phyloP scores from a whole-genome alignment of 2,888 invertebrate species.

The Andrena minutula region DNA sequence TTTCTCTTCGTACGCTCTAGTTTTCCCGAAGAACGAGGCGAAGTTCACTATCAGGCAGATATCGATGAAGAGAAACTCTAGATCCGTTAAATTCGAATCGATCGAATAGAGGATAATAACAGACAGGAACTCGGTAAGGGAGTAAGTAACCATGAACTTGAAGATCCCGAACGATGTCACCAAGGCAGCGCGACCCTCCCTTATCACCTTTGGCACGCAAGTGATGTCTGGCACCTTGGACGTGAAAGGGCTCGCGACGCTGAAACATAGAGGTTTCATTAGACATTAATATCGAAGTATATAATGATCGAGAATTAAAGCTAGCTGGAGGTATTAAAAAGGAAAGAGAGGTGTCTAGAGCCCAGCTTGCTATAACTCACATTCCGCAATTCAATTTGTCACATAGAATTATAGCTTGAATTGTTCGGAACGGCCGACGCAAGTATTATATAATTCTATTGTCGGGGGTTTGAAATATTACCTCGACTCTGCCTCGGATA shows the following conservation, averaged over 20 bases:
- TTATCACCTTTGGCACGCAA: conserved; percentile 92
- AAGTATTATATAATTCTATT: neutral
- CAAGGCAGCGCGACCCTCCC: conserved; percentile 94
- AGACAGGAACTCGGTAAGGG: conserved; percentile 94
- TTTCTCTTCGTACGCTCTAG: conserved; percentile 85
- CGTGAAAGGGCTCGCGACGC: conserved; percentile 96
- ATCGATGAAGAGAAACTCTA: conserved; percentile 90
- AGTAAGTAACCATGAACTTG: conserved; percentile 96
- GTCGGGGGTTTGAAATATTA: conserved; percentile 49
- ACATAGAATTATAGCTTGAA: neutral
- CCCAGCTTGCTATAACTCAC: no score
- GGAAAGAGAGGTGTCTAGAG: no score
- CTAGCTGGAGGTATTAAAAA: no score
- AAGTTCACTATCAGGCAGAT: conserved; percentile 88
- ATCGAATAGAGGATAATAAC: conserved; percentile 92
- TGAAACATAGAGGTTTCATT: conserved; percentile 70
- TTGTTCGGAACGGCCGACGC: neutral
- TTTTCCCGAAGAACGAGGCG: conserved; percentile 89
- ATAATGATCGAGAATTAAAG: no score
- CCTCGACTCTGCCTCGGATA: conserved; percentile 94
- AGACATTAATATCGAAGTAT: neutral
- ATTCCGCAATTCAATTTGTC: no score
- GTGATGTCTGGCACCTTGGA: conserved; percentile 93
- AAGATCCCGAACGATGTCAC: conserved; percentile 96
- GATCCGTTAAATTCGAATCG: conserved; percentile 87